Evolutionary conservation across 1,140 invertebrate species (phyloP).

Genomic region (Anthonomus grandis): DNA sequence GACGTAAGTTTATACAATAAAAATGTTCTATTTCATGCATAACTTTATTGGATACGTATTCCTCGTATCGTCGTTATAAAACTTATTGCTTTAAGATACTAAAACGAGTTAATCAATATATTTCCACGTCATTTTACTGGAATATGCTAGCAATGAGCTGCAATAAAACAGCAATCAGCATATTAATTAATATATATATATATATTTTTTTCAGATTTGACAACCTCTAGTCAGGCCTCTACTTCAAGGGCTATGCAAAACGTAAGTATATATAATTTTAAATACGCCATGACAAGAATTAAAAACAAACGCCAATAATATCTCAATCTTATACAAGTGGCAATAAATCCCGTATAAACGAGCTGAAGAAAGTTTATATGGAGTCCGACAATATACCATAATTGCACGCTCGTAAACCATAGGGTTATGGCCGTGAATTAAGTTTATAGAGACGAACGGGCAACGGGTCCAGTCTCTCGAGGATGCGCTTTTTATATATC

Average conservation of each 20-base stretch:
- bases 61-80: too few species aligned
- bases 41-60: too few species aligned
- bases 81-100: too few species aligned
- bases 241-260: conserved; percentile 41
- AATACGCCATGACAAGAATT: neutral
- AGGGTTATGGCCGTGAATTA: conserved; percentile 35
- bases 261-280: conserved; percentile 27
- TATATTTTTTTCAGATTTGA: conserved; percentile 43
- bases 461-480: conserved; percentile 30
- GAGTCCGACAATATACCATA: conserved; percentile 24
- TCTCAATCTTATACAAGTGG: neutral
- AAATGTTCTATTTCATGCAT: too few species aligned
- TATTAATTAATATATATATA: too few species aligned
- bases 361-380: conserved; percentile 20
- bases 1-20: too few species aligned
- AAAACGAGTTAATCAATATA: too few species aligned
- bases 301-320: neutral
- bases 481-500: conserved; percentile 42
- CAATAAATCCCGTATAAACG: conserved; percentile 14
- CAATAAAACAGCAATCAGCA: too few species aligned
- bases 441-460: conserved; percentile 33
- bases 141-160: too few species aligned
- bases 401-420: conserved; percentile 27
- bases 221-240: conserved; percentile 36
- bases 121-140: too few species aligned